Base-by-base conservation (phyloP, 2,797 vertebrate genomes). In the Anguilla pacifica region DNA sequence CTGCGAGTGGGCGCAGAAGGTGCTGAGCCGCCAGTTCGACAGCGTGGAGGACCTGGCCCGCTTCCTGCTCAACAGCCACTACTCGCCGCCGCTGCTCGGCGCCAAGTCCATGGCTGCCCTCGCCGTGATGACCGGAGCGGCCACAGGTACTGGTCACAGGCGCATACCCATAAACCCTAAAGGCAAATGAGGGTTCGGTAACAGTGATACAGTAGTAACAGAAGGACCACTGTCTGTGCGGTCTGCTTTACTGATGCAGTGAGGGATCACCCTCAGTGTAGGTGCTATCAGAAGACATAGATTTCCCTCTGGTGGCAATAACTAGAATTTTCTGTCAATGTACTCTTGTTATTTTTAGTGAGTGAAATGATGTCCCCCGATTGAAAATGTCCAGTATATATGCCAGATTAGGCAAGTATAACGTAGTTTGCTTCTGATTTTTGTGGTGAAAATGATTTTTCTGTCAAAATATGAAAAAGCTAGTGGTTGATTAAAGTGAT, bases 1-100 rank as follows among this genome's bases (percentile, higher is more conserved):
- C 86, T 99, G 99, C 72, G 98, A 99, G 89, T 99, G 99, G 99
- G 98, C 99, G 90, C 98, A 99, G 93, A 99, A 99, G 94, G 98
- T 99, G 92, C 95, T 99, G 91, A 99, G 98, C 94, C 98, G 98
- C 70, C 98, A 98, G 91, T 99, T 99, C 91, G 98, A 99, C 89
- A 97, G 96, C 0, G 97, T 99, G 89, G 94, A 99, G 94, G 98
- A 99, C 87, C 89, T 99, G 93, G 98, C 98, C 89, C 98, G 98
- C 92, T 99, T 98, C 94, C 97, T 99, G 35, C 97, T 99, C 43
- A 98, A 98, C 95, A 99, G 98, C 95, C 98, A 99, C 93, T 99
- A 98, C 92, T 99, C 64, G 25, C 25, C 64, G 6, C 64, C 64
- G 25, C 25, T 67, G 64, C 64, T 99, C 70, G 97, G 97, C 96